A percentile compares a stretch with the other conserved stretches of the same genome.
phyloP scores from a whole-genome alignment of 2,888 invertebrate species.

The Helobdella robusta region DNA sequence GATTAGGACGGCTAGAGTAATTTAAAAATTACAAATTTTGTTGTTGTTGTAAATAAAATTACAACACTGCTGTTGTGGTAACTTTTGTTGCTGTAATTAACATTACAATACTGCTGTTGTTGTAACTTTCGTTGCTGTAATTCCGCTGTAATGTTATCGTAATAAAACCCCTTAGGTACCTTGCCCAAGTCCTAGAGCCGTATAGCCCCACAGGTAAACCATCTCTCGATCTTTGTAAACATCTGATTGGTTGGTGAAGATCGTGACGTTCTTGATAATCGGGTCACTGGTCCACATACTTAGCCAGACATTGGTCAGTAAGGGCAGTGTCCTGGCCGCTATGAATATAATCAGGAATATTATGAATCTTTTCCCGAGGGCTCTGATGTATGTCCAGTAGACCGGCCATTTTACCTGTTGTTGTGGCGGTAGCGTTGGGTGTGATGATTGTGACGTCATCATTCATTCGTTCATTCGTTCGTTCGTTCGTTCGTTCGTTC shows the following conservation, averaged over 20 bases:
- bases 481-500: conserved; percentile 4
- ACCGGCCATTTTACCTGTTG: conserved; percentile 76
- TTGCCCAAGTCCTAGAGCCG: conserved; percentile 43
- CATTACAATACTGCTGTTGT: no score
- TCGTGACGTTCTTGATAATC: conserved; percentile 37
- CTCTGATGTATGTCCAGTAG: conserved; percentile 77
- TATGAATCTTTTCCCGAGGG: conserved; percentile 65
- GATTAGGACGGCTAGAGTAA: conserved; percentile 39
- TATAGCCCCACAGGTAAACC: conserved; percentile 52
- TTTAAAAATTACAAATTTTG: no score
- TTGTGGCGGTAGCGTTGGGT: no score
- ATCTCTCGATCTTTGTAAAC: conserved; percentile 40
- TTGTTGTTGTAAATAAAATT: no score
- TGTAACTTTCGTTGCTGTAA: no score
- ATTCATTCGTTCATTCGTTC: conserved; percentile 3
- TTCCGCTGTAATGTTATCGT: no score
- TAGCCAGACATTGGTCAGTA: conserved; percentile 46
- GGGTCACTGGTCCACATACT: conserved; percentile 47
- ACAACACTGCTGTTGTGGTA: no score
- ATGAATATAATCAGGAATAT: conserved; percentile 58
- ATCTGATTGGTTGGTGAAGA: conserved; percentile 29
- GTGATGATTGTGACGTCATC: no score
- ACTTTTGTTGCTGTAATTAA: no score
- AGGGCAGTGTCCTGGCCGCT: conserved; percentile 36
- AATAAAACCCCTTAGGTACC: conserved; percentile 38